These are phyloP conservation scores for Drosophila tanythrix DNA, from an alignment of 2,888 invertebrate species.

Conservation along the genomic window DNA sequence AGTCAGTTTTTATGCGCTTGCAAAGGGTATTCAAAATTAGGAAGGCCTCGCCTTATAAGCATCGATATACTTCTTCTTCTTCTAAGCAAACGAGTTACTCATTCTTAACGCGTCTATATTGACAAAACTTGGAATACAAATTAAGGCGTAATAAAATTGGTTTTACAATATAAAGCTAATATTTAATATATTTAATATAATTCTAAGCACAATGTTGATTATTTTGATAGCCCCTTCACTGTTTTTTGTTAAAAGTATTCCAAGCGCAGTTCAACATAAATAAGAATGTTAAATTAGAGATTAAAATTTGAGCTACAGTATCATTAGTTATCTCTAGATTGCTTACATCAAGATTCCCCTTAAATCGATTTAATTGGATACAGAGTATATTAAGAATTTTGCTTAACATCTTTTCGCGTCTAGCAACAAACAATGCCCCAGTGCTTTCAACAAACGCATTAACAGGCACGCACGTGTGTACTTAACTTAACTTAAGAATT, in stretches of 20 bases:
- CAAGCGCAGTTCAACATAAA: not conserved
- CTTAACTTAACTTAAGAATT: constrained; percentile 2
- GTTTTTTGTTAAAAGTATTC: not conserved
- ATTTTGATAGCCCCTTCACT: too few relatives aligned
- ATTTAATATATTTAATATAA: not conserved
- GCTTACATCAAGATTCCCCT: too few relatives aligned
- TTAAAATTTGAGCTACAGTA: not conserved
- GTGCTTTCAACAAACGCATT: not conserved
- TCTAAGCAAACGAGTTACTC: not conserved
- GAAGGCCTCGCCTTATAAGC: not conserved
- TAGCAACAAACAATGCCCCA: not conserved
- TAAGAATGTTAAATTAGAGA: not conserved
- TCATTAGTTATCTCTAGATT: not conserved
- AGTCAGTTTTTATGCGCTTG: not conserved
- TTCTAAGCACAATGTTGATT: not conserved
- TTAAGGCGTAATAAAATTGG: too few relatives aligned
- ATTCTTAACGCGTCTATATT: not conserved
- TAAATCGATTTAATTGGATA: not conserved
- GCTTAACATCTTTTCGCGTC: not conserved
- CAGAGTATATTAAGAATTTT: not conserved
- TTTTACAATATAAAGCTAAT: too few relatives aligned
- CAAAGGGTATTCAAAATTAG: not conserved
- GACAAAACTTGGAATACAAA: not conserved
- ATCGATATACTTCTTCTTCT: not conserved
- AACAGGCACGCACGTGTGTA: not conserved